Evolutionary conservation across 2,888 invertebrate genomes (phyloP), one percentile per base, ranked within the genome.

Genomic region (Geophilus truncorum): DNA sequence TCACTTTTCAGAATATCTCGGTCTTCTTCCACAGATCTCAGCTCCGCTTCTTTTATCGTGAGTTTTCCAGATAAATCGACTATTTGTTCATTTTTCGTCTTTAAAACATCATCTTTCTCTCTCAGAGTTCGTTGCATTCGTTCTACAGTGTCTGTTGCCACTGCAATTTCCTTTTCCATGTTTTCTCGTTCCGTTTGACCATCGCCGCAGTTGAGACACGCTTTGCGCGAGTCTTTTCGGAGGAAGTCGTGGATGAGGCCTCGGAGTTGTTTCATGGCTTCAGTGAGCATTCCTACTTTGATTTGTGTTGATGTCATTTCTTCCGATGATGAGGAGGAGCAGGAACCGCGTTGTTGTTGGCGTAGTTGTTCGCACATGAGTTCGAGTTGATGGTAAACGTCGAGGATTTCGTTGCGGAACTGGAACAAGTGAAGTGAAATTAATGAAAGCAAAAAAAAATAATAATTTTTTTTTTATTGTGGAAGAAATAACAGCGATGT

Each of bases 51-150:
- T 83, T 92, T 86, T 30, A 87, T 84, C 23, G 87, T 85, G 81
- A 94, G 92, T 89, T 94, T 94, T 84, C 93, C 92, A 83, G 93
- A 93, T 82, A 94, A 89, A 83, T 94, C 93, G 18, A 93, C 91
- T 80, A 95, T 91, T 80, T 92, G 89, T 82, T 94, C 94, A 81
- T 92, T 92, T 85, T 93, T 92, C 85, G 93, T 91, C 84, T 93
- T 93, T 77, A 95, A 90, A 88, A 95, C 94, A 28, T 93, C 90
- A 85, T 93, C 93, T 80, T 93, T 89, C 83, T 94, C 93, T 82
- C 93, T 89, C 7, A 94, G 90, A 80, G 93, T 91, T 28, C 93
- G 90, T 81, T 93, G 91, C 18, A 93, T 91, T 83, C 93, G 92
- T 78, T 94, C 94, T 80, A 94, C 89, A 15, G 10, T 75, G 15